Conservation (phyloP, 2,797 vertebrate genomes). For the Coilia nasus region DNA sequence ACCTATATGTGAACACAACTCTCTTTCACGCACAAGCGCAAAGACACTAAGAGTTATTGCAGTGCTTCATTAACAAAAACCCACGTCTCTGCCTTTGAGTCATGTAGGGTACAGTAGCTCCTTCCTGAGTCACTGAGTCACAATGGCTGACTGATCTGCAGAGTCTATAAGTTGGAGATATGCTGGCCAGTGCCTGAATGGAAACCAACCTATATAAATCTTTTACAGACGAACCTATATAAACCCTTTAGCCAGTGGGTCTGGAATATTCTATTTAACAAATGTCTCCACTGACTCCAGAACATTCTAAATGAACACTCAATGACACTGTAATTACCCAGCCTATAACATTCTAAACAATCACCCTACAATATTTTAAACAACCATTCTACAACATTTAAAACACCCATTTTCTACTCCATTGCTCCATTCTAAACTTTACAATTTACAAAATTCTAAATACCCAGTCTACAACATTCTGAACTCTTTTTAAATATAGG, state of each 20-base stretch:
- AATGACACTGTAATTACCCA: no score
- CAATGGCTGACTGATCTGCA: not conserved
- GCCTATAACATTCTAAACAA: not conserved
- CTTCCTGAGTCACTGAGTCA: conserved; percentile 15
- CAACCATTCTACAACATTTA: no score
- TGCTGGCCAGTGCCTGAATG: not conserved
- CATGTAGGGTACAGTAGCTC: not conserved
- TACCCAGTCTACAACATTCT: no score
- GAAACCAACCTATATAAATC: not conserved
- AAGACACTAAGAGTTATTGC: not conserved
- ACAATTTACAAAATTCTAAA: not conserved
- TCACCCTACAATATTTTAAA: not conserved
- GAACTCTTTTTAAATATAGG: not conserved
- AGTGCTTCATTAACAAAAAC: conserved; percentile 21
- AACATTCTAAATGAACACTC: no score
- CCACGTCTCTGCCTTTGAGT: not conserved
- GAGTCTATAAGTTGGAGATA: not conserved
- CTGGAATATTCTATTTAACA: not conserved
- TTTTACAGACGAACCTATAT: not conserved
- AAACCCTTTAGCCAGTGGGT: not conserved
- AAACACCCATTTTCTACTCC: no score
- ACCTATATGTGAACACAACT: not conserved
- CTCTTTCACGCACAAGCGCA: not conserved
- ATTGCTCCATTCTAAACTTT: not conserved
- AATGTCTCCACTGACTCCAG: no score